Conservation (phyloP, 1,140 invertebrate species). For the Sitodiplosis mosellana region DNA sequence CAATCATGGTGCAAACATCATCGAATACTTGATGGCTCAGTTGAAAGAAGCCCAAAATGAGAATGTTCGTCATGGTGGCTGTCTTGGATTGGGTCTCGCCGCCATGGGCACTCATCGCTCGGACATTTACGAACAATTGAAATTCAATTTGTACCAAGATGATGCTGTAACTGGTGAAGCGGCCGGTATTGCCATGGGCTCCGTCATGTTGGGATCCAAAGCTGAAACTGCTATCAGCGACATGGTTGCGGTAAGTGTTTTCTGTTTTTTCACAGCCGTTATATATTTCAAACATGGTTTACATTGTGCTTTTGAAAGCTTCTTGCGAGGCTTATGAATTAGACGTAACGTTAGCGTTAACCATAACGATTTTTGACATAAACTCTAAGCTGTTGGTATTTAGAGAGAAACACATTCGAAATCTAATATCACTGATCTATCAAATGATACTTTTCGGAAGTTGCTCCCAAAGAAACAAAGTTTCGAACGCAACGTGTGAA, state of each 20-base stretch:
- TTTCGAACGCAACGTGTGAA: too few relatives aligned
- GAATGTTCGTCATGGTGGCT: constrained; percentile 87
- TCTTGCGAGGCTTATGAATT: too few relatives aligned
- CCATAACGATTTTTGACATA: too few relatives aligned
- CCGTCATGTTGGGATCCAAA: constrained; percentile 95
- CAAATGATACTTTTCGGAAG: too few relatives aligned
- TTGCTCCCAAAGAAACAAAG: too few relatives aligned
- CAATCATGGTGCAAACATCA: constrained; percentile 94
- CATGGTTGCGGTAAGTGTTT: constrained; percentile 62
- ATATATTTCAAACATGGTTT: neutral
- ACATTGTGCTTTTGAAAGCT: neutral
- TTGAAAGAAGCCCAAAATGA: constrained; percentile 89
- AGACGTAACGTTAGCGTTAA: too few relatives aligned
- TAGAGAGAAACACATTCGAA: too few relatives aligned
- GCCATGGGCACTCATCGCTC: constrained; percentile 92
- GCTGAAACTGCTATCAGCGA: constrained; percentile 76
- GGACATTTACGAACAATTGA: constrained; percentile 90
- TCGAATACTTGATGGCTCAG: constrained; percentile 87
- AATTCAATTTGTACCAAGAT: constrained; percentile 94
- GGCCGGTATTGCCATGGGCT: constrained; percentile 70
- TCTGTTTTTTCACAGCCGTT: neutral
- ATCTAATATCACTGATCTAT: too few relatives aligned
- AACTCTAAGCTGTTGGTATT: too few relatives aligned
- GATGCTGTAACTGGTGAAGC: constrained; percentile 98
- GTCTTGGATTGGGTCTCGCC: constrained; percentile 87